These are phyloP conservation scores for Galleria mellonella DNA, from an alignment of 1,140 invertebrate genomes.

Conservation along the genomic window DNA sequence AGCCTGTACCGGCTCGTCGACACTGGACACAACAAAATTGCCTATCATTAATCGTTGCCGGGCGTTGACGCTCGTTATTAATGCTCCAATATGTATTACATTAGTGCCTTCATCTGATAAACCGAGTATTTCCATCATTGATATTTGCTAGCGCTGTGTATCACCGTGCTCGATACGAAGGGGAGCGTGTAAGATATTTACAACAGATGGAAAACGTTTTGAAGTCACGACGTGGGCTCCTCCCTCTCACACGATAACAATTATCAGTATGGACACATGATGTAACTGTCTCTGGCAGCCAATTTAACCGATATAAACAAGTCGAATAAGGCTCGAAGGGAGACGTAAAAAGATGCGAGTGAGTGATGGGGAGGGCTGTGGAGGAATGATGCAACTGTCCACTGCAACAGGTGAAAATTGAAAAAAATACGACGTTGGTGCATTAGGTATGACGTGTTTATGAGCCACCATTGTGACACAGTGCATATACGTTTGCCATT, in stretches of 20 bases:
- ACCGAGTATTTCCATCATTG: background rate
- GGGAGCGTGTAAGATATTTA: too few relatives aligned
- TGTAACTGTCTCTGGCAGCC: background rate
- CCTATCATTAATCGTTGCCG: slow-evolving; percentile 13
- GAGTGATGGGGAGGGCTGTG: background rate
- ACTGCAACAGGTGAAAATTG: background rate
- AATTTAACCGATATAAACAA: background rate
- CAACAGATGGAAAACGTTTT: too few relatives aligned
- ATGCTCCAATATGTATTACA: slow-evolving; percentile 32
- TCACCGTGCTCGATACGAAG: too few relatives aligned
- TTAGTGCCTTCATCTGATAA: slow-evolving; percentile 19
- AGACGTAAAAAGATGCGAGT: too few relatives aligned
- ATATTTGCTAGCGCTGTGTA: too few relatives aligned
- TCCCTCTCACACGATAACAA: background rate
- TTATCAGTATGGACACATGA: background rate
- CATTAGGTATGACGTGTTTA: background rate
- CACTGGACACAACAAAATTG: slow-evolving; percentile 16
- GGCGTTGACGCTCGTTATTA: slow-evolving; percentile 17
- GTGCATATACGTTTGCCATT: background rate
- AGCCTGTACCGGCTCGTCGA: slow-evolving; percentile 13
- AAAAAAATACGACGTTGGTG: background rate
- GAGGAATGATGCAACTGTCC: background rate
- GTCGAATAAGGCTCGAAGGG: background rate
- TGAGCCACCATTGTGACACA: too few relatives aligned
- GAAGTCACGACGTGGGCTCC: too few relatives aligned